Evolutionary conservation across 2,113 vertebrate species (phyloP).

Genomic region (Rhynchopsitta pachyrhyncha): DNA sequence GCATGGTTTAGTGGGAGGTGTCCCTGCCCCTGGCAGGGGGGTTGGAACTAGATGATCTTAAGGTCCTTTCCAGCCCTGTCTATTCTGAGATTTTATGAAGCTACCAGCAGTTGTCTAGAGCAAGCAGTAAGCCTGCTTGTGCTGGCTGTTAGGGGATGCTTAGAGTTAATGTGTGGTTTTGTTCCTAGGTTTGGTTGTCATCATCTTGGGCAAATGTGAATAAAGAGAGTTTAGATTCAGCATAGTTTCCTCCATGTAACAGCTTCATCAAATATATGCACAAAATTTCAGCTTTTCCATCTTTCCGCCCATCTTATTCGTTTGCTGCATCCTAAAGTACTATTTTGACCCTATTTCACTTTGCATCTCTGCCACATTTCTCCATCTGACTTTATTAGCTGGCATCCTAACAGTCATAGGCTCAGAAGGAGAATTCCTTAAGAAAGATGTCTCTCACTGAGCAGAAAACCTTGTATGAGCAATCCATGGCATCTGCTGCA

Average conservation of each 20-base stretch:
- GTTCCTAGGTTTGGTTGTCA: background rate
- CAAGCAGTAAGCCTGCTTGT: background rate
- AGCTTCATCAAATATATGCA: background rate
- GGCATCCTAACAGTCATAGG: background rate
- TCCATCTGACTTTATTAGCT: background rate
- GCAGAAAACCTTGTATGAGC: background rate
- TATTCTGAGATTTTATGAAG: background rate
- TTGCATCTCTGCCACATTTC: background rate
- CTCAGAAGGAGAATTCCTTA: background rate
- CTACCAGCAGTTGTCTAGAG: background rate
- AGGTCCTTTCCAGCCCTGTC: too few species aligned
- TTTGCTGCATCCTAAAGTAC: background rate
- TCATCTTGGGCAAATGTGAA: background rate
- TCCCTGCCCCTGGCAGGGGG: too few species aligned
- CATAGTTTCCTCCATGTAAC: fast-evolving
- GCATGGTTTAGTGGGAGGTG: too few species aligned
- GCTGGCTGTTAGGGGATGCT: background rate
- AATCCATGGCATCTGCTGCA: background rate
- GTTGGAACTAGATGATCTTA: too few species aligned
- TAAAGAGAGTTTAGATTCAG: background rate
- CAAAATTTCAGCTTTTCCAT: background rate
- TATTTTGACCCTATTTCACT: background rate
- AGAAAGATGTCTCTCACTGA: background rate
- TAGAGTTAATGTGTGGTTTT: background rate
- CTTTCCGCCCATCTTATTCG: fast-evolving